A percentile compares a stretch with the other conserved stretches of the same genome.
Conservation (phyloP, 2,113 vertebrate genomes). For the Shinisaurus crocodilurus region DNA sequence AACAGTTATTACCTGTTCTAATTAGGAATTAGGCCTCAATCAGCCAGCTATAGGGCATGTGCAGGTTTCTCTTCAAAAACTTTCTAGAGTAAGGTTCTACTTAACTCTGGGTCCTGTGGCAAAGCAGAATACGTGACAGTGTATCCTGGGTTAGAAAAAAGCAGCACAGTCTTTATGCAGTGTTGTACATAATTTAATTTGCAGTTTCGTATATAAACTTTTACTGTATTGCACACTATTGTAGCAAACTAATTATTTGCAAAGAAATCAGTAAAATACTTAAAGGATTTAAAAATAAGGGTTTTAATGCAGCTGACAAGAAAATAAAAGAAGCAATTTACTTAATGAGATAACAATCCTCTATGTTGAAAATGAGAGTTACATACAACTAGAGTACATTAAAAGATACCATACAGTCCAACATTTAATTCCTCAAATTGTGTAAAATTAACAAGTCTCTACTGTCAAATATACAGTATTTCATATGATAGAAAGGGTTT, state of each 20-base stretch:
- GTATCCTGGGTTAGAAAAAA: conserved; percentile 69
- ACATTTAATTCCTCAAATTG: conserved; percentile 77
- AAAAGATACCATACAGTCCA: conserved; percentile 78
- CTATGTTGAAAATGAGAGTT: conserved; percentile 76
- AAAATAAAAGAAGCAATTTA: conserved; percentile 78
- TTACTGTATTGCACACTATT: conserved; percentile 76
- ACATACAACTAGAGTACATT: conserved; percentile 78
- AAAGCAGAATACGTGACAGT: conserved; percentile 14
- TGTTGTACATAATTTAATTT: conserved; percentile 78
- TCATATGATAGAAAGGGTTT: conserved; percentile 71
- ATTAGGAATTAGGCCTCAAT: neutral
- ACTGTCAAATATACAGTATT: conserved; percentile 78
- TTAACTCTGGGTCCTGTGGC: neutral
- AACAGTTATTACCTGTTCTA: neutral
- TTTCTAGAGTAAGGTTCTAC: neutral
- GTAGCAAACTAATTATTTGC: conserved; percentile 75
- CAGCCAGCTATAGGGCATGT: neutral
- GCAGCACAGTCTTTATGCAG: conserved; percentile 57
- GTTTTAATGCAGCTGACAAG: conserved; percentile 78
- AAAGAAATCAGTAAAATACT: conserved; percentile 76
- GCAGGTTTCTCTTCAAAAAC: neutral
- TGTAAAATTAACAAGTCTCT: conserved; percentile 78
- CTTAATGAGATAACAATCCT: conserved; percentile 77
- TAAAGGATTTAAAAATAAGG: conserved; percentile 79
- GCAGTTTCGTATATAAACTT: conserved; percentile 75